Evolutionary conservation across 2,113 vertebrate species (phyloP).

Genomic region (Eretmochelys imbricata): DNA sequence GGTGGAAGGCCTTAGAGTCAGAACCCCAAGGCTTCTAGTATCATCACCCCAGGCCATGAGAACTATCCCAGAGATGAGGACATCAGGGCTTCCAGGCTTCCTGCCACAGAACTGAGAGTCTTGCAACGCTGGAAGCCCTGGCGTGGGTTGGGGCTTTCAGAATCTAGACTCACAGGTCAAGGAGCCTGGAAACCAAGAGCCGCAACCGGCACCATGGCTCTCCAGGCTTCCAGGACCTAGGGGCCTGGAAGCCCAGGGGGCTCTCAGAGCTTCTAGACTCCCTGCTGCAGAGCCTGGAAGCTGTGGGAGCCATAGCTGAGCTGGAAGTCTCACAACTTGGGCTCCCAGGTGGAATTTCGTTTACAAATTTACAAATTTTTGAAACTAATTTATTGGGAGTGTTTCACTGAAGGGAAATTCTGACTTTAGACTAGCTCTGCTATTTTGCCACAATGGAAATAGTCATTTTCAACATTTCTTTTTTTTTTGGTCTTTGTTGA

Average conservation of each 20-base stretch:
- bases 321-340: not conserved
- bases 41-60: not conserved
- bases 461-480: not conserved
- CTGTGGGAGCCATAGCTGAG: not conserved
- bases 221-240: not conserved
- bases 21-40: not conserved
- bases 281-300: not conserved
- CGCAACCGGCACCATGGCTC: rapidly evolving
- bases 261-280: not conserved
- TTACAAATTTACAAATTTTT: not conserved
- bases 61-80: not conserved
- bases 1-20: not conserved
- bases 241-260: not conserved
- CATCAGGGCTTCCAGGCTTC: not conserved
- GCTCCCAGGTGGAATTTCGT: not conserved
- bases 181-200: not conserved
- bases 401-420: not conserved
- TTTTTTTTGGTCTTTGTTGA: not conserved
- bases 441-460: not conserved
- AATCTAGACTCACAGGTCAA: not conserved
- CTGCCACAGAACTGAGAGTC: not conserved
- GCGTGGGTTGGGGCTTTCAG: not conserved
- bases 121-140: not conserved
- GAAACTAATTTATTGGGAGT: not conserved
- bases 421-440: not conserved